Evolutionary conservation across 2,113 vertebrate genomes (phyloP), one percentile per base, ranked within the genome.

Genomic region (Bungarus multicinctus): DNA sequence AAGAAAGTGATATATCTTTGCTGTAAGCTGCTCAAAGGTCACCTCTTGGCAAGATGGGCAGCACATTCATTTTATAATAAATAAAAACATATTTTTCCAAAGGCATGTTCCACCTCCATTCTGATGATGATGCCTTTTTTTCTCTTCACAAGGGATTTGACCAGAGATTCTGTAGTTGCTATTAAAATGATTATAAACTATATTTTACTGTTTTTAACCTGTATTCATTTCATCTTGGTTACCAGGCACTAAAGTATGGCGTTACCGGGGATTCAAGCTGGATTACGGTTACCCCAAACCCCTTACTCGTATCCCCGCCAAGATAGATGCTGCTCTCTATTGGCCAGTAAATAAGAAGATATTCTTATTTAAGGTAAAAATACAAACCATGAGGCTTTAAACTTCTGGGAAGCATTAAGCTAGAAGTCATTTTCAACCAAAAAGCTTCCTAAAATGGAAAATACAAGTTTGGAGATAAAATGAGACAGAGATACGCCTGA

Each of bases 361-460:
- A 47, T 96, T 99, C 95, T 98, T 99, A 50, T 98, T 99, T 94
- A 99, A 99, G 98, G 98, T 99, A 98, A 69, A 91, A 20, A 57
- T 25, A 34, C 34, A 5, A 43, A 45, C 16, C 16, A 30, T 45
- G 20, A 20, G 3, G n/a, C 23, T 50, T 50, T 43, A 87, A 14
- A 30, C 25, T 14, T 27, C 43, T 43, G 14, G 23, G 74, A 43
- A 34, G 20, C 50, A 85, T 50, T 86, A 16, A 39, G 14, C 2
- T 5, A 52, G 30, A 23, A 74, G 22, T 74, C 30, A 64, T 90
- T 39, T 53, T 39, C 16, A 64, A 88, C 22, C 7, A 30, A 52
- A 58, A 10, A 9, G 22, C 27, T 27, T 57, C 1, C 27, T 30
- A 3, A 88, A 55, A 47, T 85, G 8, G 16, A 89, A 45, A 52